Percentiles rank a stretch among this genome's conserved stretches.
Conservation (phyloP, 2,113 vertebrate species). For the Neotragus pygmaeus region DNA sequence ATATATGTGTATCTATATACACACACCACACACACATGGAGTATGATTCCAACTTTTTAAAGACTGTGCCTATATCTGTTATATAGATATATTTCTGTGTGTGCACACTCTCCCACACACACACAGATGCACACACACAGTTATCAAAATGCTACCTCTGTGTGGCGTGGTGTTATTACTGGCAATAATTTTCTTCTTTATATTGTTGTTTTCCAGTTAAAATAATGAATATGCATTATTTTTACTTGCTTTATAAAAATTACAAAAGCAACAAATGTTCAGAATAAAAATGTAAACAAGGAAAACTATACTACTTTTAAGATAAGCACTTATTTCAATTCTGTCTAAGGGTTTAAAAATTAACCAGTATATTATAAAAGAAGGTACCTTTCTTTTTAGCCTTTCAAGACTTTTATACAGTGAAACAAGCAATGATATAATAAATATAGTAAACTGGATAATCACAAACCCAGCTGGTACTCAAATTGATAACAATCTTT, state of each 20-base stretch:
- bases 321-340: neutral
- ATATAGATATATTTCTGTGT: neutral
- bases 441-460: neutral
- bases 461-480: neutral
- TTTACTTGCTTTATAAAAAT: neutral
- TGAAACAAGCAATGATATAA: neutral
- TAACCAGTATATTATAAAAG: neutral
- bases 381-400: neutral
- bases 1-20: neutral
- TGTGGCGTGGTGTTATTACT: neutral
- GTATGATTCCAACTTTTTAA: neutral
- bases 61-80: neutral
- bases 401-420: neutral
- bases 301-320: neutral
- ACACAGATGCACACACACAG: neutral
- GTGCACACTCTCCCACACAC: neutral
- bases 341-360: neutral
- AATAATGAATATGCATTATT: neutral
- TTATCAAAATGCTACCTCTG: neutral
- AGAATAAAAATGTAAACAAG: constrained; percentile 7
- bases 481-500: neutral
- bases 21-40: neutral
- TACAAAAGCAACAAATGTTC: neutral
- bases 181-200: neutral
- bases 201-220: neutral